phyloP scores from a whole-genome alignment of 2,113 vertebrate species.

The Cyanocitta stelleri region DNA sequence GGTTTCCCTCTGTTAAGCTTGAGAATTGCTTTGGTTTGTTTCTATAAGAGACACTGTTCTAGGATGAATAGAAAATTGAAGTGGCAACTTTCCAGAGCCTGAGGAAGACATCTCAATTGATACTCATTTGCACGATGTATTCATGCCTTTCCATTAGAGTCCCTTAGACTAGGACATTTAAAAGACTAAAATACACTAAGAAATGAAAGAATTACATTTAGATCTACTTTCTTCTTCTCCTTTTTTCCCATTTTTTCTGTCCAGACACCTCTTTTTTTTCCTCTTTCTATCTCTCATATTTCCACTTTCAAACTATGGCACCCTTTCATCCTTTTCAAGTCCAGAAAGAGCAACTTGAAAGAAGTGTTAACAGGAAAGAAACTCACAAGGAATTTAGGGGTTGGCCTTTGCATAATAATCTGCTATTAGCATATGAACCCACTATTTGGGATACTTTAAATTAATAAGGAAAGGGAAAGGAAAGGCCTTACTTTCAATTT shows the following conservation, averaged over 20 bases:
- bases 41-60: not conserved
- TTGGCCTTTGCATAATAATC: not conserved
- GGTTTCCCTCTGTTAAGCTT: not conserved
- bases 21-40: not conserved
- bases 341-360: not conserved
- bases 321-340: not conserved
- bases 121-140: slow-evolving; percentile 31
- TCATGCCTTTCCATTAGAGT: slow-evolving; percentile 45
- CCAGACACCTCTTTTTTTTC: not conserved
- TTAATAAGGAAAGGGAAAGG: not conserved
- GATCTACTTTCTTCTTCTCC: not conserved
- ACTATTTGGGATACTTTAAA: not conserved
- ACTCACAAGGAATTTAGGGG: not conserved
- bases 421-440: not conserved
- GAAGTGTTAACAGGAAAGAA: not conserved
- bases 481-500: not conserved
- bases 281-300: not conserved
- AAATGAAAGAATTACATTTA: slow-evolving; percentile 22
- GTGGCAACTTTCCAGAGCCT: slow-evolving; percentile 35
- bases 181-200: slow-evolving; percentile 21
- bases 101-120: slow-evolving; percentile 17
- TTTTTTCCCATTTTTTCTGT: not conserved
- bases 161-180: slow-evolving; percentile 16
- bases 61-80: not conserved
- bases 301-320: not conserved